Conservation (phyloP, 2,888 invertebrate species). For the Tiliacea citrago region DNA sequence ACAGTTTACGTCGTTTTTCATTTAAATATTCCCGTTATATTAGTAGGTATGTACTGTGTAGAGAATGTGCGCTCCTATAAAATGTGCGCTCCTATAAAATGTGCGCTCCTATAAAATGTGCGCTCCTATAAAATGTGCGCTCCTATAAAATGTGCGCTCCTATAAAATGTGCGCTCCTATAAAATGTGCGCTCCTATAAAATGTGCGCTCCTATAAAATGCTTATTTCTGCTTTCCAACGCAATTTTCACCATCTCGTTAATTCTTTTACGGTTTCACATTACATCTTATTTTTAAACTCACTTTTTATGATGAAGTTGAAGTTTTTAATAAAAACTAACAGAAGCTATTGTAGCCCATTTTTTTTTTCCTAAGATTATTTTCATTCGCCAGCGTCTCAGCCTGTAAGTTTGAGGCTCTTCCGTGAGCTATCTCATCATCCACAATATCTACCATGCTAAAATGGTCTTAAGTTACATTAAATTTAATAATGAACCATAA, state of each 20-base stretch:
- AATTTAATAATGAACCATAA: not conserved
- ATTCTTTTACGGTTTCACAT: not conserved
- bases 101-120: too few relatives aligned
- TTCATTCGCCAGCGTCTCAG: not conserved
- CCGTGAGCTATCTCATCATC: not conserved
- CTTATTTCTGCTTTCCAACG: constrained; percentile 3
- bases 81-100: too few relatives aligned
- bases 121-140: too few relatives aligned
- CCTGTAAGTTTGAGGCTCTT: not conserved
- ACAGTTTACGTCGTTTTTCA: too few relatives aligned
- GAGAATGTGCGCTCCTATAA: too few relatives aligned
- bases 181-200: not conserved
- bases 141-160: too few relatives aligned
- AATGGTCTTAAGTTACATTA: not conserved
- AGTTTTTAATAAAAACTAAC: not conserved
- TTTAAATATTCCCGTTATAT: too few relatives aligned
- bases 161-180: not conserved
- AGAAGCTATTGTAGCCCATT: not conserved
- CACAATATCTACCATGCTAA: not conserved
- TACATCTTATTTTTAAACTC: not conserved
- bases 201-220: not conserved
- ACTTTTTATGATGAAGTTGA: not conserved
- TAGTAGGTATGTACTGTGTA: too few relatives aligned
- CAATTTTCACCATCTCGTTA: constrained; percentile 9
- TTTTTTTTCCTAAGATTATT: not conserved